phyloP scores from a whole-genome alignment of 2,888 invertebrate genomes.

The Galeopsomyia nigrocyanea region DNA sequence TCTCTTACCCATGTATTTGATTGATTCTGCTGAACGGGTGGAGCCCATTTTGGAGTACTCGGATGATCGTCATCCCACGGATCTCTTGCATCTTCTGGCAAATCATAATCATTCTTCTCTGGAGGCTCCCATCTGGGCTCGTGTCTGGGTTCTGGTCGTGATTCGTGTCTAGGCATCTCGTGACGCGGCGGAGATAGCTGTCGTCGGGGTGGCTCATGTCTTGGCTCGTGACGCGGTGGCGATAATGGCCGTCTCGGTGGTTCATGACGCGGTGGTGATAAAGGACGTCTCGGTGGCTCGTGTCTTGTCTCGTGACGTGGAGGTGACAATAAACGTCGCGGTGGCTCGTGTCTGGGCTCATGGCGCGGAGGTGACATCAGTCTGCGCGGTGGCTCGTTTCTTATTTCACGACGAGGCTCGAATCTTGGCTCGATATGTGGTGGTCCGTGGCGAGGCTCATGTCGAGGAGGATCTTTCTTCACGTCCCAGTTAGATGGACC shows the following conservation, averaged over 20 bases:
- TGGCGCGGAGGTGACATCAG: background rate
- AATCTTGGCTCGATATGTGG: constrained; percentile 20
- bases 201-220: constrained; percentile 26
- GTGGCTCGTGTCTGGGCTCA: constrained; percentile 23
- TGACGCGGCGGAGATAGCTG: background rate
- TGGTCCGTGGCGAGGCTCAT: constrained; percentile 5
- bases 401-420: constrained; percentile 13
- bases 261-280: background rate
- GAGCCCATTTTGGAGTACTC: constrained; percentile 42
- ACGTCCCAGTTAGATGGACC: constrained; percentile 56
- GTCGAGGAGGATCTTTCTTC: constrained; percentile 53
- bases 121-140: constrained; percentile 55
- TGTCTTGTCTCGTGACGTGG: constrained; percentile 19
- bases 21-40: constrained; percentile 35
- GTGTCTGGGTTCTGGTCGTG: constrained; percentile 46
- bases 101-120: constrained; percentile 62
- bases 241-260: background rate
- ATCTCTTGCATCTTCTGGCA: constrained; percentile 66
- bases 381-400: background rate
- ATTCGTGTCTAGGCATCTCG: constrained; percentile 24
- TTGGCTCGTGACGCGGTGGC: constrained; percentile 26
- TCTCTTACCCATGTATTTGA: constrained; percentile 41
- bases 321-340: no score
- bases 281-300: background rate
- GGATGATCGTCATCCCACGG: constrained; percentile 64